A percentile compares a stretch with the other conserved stretches of the same genome.
These are phyloP conservation scores for Leptoteleia sp. DNA, from an alignment of 1,140 invertebrate genomes.

Conservation along the genomic window DNA sequence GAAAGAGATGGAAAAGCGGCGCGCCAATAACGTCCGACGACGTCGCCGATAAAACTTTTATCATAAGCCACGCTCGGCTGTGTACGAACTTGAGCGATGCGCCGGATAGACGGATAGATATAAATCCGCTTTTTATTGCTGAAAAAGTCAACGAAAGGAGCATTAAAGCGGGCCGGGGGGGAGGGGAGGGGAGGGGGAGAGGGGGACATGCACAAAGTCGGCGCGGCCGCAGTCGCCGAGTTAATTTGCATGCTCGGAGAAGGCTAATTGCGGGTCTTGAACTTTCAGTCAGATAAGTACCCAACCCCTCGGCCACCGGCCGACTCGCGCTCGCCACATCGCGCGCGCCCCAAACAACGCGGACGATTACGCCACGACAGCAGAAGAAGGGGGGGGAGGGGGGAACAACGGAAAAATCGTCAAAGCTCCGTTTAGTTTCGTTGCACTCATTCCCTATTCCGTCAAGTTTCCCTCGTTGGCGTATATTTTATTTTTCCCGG, in stretches of 20 bases:
- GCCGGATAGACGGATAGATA: constrained; percentile 61
- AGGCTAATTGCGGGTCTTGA: constrained; percentile 69
- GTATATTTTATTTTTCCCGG: too few species aligned
- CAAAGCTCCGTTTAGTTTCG: constrained; percentile 6
- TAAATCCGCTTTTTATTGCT: constrained; percentile 67
- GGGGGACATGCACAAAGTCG: constrained; percentile 58
- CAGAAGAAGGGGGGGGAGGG: too few species aligned
- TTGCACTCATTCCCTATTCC: too few species aligned
- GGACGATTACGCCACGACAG: too few species aligned
- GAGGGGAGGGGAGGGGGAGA: too few species aligned
- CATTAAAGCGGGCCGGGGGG: constrained; percentile 62
- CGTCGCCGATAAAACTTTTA: constrained; percentile 65
- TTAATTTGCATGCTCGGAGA: constrained; percentile 70
- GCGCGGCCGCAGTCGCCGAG: constrained; percentile 62
- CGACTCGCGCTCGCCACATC: constrained; percentile 19
- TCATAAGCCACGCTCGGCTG: constrained; percentile 55
- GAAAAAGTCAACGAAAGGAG: constrained; percentile 61
- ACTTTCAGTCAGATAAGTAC: constrained; percentile 67
- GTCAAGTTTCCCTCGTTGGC: too few species aligned
- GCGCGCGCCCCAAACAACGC: constrained; percentile 41
- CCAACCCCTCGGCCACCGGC: constrained; percentile 57
- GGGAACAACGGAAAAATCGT: too few species aligned
- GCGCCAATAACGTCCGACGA: constrained; percentile 41
- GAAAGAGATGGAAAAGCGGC: too few species aligned
- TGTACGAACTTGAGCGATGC: constrained; percentile 44